These are phyloP conservation scores for Schizothorax lantsangensis DNA, from an alignment of 2,797 vertebrate species.

Conservation along the genomic window DNA sequence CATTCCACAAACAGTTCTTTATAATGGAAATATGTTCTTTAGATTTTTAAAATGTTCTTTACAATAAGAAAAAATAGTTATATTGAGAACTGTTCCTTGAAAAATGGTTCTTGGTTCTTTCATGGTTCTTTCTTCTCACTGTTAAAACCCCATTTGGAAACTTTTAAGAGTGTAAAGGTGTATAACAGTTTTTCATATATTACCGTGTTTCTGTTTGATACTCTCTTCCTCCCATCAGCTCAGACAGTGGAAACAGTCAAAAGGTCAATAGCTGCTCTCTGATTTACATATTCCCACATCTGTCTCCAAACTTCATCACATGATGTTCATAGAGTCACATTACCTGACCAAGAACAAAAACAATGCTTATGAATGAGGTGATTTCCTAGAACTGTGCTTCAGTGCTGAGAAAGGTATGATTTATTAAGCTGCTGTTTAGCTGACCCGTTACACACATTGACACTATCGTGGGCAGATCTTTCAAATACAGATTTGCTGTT, in stretches of 20 bases:
- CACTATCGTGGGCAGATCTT: background rate
- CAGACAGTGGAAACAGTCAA: background rate
- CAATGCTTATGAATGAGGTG: background rate
- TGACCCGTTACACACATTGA: background rate
- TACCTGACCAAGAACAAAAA: constrained; percentile 10
- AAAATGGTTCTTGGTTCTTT: background rate
- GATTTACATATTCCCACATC: constrained; percentile 1
- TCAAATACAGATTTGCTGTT: background rate
- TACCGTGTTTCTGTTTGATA: background rate
- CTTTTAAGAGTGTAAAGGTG: background rate
- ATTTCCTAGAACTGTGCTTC: background rate
- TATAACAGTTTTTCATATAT: background rate
- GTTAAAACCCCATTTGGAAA: background rate
- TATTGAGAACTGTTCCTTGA: background rate
- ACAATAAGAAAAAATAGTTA: too few relatives aligned
- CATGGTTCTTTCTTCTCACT: background rate
- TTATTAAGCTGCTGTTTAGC: background rate
- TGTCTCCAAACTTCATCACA: background rate
- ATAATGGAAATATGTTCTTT: background rate
- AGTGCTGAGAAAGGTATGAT: constrained; percentile 1
- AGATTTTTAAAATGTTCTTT: background rate
- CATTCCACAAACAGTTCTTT: background rate
- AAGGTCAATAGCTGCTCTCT: background rate
- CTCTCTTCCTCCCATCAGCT: background rate
- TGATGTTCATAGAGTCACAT: constrained; percentile 10